phyloP scores from a whole-genome alignment of 1,140 invertebrate genomes.

The silkworm (Bombyx mori) region DNA sequence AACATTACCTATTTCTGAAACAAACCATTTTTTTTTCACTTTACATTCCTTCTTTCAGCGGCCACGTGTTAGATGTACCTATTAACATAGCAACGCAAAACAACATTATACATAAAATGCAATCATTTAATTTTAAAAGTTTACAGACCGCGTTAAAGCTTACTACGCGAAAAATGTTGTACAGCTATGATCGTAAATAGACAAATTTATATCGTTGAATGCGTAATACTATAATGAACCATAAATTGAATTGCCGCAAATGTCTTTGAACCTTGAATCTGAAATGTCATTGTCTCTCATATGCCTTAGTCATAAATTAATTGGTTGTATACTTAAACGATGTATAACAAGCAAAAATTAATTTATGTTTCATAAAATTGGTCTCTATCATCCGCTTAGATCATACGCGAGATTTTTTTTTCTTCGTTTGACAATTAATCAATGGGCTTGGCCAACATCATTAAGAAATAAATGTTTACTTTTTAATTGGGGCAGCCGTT shows the following conservation, averaged over 20 bases:
- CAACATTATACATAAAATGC: no score
- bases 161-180: neutral
- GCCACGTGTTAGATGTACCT: no score
- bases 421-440: neutral
- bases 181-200: neutral
- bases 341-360: conserved; percentile 22
- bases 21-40: no score
- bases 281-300: conserved; percentile 22
- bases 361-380: conserved; percentile 27
- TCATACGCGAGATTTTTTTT: conserved; percentile 5
- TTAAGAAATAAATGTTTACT: no score
- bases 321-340: neutral
- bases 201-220: no score
- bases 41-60: no score
- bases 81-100: no score
- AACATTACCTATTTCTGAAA: no score
- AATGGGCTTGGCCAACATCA: no score
- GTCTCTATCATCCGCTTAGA: conserved; percentile 7
- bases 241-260: neutral
- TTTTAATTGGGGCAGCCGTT: no score
- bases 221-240: no score
- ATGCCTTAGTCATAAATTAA: conserved; percentile 5
- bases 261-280: conserved; percentile 12
- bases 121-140: neutral
- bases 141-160: neutral